Evolutionary conservation across 1,140 invertebrate species (phyloP), one percentile per base, ranked within the genome.

Genomic region (Bombus picipes): DNA sequence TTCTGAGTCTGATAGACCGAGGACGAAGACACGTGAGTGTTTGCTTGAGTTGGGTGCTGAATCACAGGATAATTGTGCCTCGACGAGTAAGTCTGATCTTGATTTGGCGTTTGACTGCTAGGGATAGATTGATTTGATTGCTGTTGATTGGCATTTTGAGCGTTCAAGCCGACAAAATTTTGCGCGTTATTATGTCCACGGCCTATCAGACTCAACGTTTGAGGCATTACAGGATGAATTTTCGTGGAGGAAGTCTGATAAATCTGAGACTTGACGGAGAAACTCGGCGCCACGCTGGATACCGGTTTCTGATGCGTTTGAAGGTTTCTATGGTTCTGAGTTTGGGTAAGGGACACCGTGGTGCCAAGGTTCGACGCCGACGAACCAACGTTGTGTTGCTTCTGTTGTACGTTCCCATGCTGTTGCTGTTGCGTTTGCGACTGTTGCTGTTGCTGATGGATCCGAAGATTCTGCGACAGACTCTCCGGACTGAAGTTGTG

Each of bases 221-320:
- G 97, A 53, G 97, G 97, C 95, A 97, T 97, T 81, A 97, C 97
- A 62, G 97, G 97, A 95, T 97, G 97, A 81, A 98, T 97, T 94
- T 97, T 97, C 83, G 97, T 98, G 74, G 97, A 98, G 15, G 97
- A 97, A 66, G 97, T 97, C 93, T 97, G 97, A 95, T 97, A 97
- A 87, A 97, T 97, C 91, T 96, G 97, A 89, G 96, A 98, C 93
- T 97, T 97, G 93, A 97, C 97, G 89, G 96, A 94, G 81, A 95
- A 95, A 89, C 97, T 98, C 43, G 97, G 97, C 78, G 97, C 97
- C 70, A 98, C 97, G 94, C 97, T 98, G 90, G 97, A 98, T 79
- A 98, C 97, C 77, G 97, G 97, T 93, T 97, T 97, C 93, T 97
- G 95, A 76, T 96, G 95, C 1, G 93, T 95, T 62, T 94, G 93